Base-by-base conservation (phyloP, 2,888 invertebrate species). In the Myopa tessellatipennis region DNA sequence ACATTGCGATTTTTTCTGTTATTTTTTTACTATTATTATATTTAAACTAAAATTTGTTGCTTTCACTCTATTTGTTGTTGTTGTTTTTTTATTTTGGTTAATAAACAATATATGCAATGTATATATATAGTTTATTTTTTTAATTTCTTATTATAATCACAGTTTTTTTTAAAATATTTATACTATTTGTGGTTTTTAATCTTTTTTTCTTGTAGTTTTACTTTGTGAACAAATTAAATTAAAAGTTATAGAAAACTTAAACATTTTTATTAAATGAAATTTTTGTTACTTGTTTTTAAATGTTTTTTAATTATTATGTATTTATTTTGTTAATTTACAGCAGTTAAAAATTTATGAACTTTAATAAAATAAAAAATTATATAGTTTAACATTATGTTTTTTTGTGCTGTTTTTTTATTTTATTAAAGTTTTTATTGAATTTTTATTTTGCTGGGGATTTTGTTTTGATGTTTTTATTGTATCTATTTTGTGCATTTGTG, bases 371-470 rank as follows among this genome's bases (percentile, higher is more conserved):
- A 45, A 45, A 45, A 8, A 8, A 6, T 45, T 45, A 45, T 45
- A 45, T 45, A 45, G 6, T 45, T 45, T 8, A 45, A 45, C 45
- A 45, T 2, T 2, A 69, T 73, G 63, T 45, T 68, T 75, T 77
- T 79, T 76, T 76, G 34, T 65, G 61, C 69, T 76, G 58, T 82
- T 83, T 84, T 16, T 58, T 83, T 85, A 87, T 87, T 87, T 85
- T 86, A 87, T 55, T 55, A n/a, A 55, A 55, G 5, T 55, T 55
- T 55, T 55, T 55, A n/a, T n/a, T 6, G 1, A 50, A 8, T 83
- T 67, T 70, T 61, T 74, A 50, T 78, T 55, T 70, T 26, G 26
- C 2, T 26, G 26, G 71, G 71, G 69, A 60, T 26, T 74, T 40
- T n/a, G 55, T 1, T 55, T 55, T 26, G 26, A 1, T 1, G 55